Evolutionary conservation across 2,797 vertebrate genomes (phyloP), one percentile per base, ranked within the genome.

Genomic region (Anniella stebbinsi): DNA sequence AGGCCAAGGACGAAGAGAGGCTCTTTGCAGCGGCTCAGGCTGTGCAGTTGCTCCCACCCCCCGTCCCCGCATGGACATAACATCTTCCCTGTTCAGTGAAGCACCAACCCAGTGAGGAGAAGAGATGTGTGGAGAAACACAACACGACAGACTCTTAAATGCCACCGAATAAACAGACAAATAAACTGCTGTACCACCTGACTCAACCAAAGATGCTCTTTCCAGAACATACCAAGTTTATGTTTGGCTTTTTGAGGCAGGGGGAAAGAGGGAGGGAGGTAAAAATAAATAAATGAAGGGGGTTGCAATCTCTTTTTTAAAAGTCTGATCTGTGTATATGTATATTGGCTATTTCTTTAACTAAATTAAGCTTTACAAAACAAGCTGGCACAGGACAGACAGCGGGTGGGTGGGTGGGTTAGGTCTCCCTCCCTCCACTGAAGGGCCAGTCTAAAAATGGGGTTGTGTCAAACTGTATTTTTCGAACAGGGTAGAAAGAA

Each of bases 351-450:
- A 45, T 84, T 60, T 48, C 73, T 48, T 67, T 66, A 48, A 72
- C 30, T 48, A 78, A 84, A n/a, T 36, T 6, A 72, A 67, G 38
- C 90, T 87, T 87, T 69, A 72, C 66, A 28, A 48, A 83, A 41
- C 73, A 41, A 84, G 33, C 73, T 69, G 81, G 88, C 70, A 11
- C 36, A 3, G n/a, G 66, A 63, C 48, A 78, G 86, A 36, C 75
- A 72, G 48, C 0, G 33, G n/a, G 36, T 88, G 82, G 54, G 8
- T 63, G 28, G 72, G 17, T 17, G 66, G 25, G 13, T 78, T 30
- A 63, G 60, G 60, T 25, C 6, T 4, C 80, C 66, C 38, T 13
- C 72, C 69, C 51, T 8, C 41, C 8, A 28, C 0, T 21, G 76
- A 84, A n/a, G 12, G 76, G 45, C 75, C 54, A 15, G 36, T 80